Base-by-base conservation (phyloP, 2,888 invertebrate species). In the Notocelia uddmanniana region DNA sequence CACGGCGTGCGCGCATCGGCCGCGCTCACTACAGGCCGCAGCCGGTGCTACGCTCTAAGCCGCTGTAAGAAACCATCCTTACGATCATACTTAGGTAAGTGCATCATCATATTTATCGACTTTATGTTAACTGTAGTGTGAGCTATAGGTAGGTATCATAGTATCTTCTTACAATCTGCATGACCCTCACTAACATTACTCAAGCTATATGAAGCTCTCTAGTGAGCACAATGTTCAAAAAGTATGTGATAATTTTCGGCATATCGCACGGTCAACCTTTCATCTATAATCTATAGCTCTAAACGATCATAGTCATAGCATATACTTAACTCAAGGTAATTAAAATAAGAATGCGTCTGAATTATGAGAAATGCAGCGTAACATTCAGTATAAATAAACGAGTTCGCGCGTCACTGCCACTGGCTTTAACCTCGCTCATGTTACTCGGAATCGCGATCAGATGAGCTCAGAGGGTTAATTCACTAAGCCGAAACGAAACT, bases 1-100 rank as follows among this genome's bases (percentile, higher is more conserved):
- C 52, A 18, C 37, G 62, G 59, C 52, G 67, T 59, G 50, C 57
- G 18, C 74, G 58, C 67, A 15, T n/a, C 68, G 37, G 57, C 54
- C 55, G 67, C 69, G 63, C 73, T 73, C 71, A 68, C 70, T 70
- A 50, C 58, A 68, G 45, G 13, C n/a, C 62, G 64, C 69, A 64
- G 64, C 21, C 8, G 37, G 37, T 21, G 55, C 62, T 63, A 68
- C 55, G n/a, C 45, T 54, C 18, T 52, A 26, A 26, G 15, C 11
- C 13, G 57, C 26, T 9, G 31, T 34, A 3, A n/a, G 31, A 26
- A n/a, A 58, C 34, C 57, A 45, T 37, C 10, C 19, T 54, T 15
- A 37, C 52, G 10, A 6, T 9, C n/a, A 52, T 34, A 31, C 31
- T 31, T 31, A 3, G 50, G 63, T 63, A 34, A 63, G 63, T 45